A percentile compares a stretch with the other conserved stretches of the same genome.
Evolutionary conservation across 1,140 invertebrate genomes (phyloP).

Genomic region (Drosophila elegans): DNA sequence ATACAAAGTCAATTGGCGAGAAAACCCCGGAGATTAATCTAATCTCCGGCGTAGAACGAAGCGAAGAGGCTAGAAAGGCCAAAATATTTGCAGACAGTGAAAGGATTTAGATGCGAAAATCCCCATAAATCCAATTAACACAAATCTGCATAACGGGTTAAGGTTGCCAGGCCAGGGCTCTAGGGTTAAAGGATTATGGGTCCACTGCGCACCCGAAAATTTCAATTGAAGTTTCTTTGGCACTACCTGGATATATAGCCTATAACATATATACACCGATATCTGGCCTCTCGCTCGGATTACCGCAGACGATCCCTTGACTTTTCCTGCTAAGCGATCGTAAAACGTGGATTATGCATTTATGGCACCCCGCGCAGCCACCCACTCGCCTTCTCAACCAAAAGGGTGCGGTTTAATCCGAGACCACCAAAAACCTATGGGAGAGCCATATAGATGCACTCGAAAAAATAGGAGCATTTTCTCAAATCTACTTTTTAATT

Average conservation of each 20-base stretch:
- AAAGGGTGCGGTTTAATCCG: slow-evolving; percentile 74
- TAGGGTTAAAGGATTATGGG: slow-evolving; percentile 32
- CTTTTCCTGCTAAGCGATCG: slow-evolving; percentile 82
- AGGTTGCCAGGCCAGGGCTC: slow-evolving; percentile 7
- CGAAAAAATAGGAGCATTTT: slow-evolving; percentile 14
- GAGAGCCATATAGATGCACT: slow-evolving; percentile 19
- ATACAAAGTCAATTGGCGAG: slow-evolving; percentile 69
- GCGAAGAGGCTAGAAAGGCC: slow-evolving; percentile 49
- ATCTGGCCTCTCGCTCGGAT: slow-evolving; percentile 37
- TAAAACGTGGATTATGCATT: slow-evolving; percentile 79
- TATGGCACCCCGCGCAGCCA: slow-evolving; percentile 55
- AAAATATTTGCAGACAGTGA: slow-evolving; percentile 84
- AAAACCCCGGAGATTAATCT: slow-evolving; percentile 70
- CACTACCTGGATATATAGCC: slow-evolving; percentile 12
- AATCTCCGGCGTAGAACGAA: slow-evolving; percentile 60
- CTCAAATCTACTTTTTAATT: no score
- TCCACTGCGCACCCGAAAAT: slow-evolving; percentile 11
- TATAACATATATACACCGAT: background rate
- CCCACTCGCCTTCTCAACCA: slow-evolving; percentile 1
- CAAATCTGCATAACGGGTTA: slow-evolving; percentile 78
- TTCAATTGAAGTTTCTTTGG: slow-evolving; percentile 60
- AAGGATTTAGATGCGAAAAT: slow-evolving; percentile 80
- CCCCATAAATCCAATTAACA: slow-evolving; percentile 84
- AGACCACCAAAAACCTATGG: slow-evolving; percentile 64
- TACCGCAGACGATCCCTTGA: slow-evolving; percentile 79